A percentile compares a stretch with the other conserved stretches of the same genome.
Evolutionary conservation across 2,797 vertebrate genomes (phyloP).

Genomic region (Alcedo quadribrachys): DNA sequence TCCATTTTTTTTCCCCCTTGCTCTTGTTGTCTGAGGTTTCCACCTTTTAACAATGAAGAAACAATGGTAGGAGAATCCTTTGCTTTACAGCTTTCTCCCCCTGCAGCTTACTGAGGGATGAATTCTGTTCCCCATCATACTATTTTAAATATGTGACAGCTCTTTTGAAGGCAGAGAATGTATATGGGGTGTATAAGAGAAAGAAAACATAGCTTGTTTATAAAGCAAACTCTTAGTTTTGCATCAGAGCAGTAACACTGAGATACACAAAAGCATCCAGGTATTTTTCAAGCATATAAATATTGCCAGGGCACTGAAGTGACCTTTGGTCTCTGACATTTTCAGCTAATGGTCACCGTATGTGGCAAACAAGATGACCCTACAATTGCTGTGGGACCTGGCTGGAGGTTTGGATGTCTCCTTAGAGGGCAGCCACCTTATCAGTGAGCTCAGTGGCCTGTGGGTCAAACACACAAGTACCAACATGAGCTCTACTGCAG

Average conservation of each 20-base stretch:
- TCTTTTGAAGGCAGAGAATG: background rate
- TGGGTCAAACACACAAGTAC: background rate
- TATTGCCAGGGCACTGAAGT: conserved; percentile 3
- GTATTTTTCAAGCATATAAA: conserved; percentile 25
- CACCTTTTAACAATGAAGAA: conserved; percentile 77
- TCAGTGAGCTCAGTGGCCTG: background rate
- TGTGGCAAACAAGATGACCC: conserved; percentile 32
- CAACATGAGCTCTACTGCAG: background rate
- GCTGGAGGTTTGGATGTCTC: conserved; percentile 1
- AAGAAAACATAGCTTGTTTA: background rate
- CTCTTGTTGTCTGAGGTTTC: conserved; percentile 54
- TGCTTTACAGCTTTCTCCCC: conserved; percentile 61
- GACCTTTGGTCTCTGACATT: conserved; percentile 43
- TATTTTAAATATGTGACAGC: background rate
- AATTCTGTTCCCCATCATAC: background rate
- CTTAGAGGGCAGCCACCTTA: conserved; percentile 18
- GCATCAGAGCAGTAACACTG: background rate
- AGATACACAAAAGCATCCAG: background rate
- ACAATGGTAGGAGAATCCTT: conserved; percentile 67
- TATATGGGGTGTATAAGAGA: background rate
- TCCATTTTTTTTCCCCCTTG: too few relatives aligned
- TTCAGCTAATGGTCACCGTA: conserved; percentile 56
- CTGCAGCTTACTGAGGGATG: conserved; percentile 23
- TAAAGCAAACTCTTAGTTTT: background rate
- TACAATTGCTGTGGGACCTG: conserved; percentile 11